Evolutionary conservation across 2,113 vertebrate genomes (phyloP), one percentile per base, ranked within the genome.

Genomic region (Engystomops pustulosus): DNA sequence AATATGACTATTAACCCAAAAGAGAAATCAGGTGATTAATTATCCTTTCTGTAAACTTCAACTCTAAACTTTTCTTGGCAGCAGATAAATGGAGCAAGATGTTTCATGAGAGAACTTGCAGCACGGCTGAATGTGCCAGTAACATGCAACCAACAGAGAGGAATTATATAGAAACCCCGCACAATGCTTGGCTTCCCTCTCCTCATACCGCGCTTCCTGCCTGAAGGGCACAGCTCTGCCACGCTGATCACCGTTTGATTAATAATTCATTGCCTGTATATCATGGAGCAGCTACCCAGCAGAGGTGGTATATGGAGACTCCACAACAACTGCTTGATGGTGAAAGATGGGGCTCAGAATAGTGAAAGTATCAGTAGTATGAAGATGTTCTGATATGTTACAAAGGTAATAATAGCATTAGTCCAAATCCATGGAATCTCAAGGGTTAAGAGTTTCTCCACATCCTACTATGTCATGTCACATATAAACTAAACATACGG

Each of bases 61-160:
- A 62, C 58, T 53, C 15, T 78, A 79, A 79, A 70, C 75, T 77
- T 85, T 58, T 79, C 74, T 70, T 85, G 83, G 83, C 83, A 85
- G 60, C 75, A 70, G 83, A 85, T 85, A 78, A 85, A 85, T 69
- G 62, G 65, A 70, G 51, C 9, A 20, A 38, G n/a, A 70, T 51
- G 27, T 79, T 79, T 85, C 47, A 51, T 34, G 71, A 76, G 71
- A 76, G 55, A 44, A 45, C 45, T 76, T 65, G 45, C 53, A 75
- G 58, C 55, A 47, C 81, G 32, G 69, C 18, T 34, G 53, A 84
- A 51, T 76, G 27, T 78, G 82, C 60, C 82, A 68, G 74, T 20
- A 78, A 68, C 58, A 51, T 77, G 72, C 60, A 67, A 67, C 55
- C 38, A 83, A 36, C 81, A 67, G 81, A 65, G 71, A 69, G 79